Conservation (phyloP, 2,797 vertebrate genomes). For the Orestias chungarensis region DNA sequence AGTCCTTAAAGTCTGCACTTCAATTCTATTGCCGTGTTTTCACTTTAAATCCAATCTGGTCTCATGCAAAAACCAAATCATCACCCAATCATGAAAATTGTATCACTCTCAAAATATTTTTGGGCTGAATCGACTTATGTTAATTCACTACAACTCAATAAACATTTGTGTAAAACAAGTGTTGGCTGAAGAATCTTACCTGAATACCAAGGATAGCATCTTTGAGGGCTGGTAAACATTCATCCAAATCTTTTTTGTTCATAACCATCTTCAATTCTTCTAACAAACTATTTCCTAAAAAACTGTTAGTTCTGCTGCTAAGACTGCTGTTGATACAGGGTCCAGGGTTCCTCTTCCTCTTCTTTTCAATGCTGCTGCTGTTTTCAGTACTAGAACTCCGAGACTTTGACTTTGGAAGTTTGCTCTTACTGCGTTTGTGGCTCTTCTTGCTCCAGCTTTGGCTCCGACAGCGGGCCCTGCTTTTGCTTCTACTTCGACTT, state of each 20-base stretch:
- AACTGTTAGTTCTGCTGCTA: slow-evolving; percentile 4
- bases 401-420: slow-evolving; percentile 55
- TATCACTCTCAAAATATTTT: no score
- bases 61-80: no score
- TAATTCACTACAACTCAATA: no score
- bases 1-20: no score
- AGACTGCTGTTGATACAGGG: slow-evolving; percentile 18
- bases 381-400: slow-evolving; percentile 59
- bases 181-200: slow-evolving; percentile 50
- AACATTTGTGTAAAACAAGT: not conserved
- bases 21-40: not conserved
- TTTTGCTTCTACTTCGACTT: slow-evolving; percentile 18
- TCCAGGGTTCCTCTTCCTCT: slow-evolving; percentile 48
- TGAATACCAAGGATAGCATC: slow-evolving; percentile 88
- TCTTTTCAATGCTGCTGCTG: slow-evolving; percentile 23
- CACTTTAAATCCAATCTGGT: not conserved
- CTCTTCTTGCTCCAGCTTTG: slow-evolving; percentile 38
- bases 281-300: slow-evolving; percentile 64
- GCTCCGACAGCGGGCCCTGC: slow-evolving; percentile 14
- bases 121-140: no score
- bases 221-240: slow-evolving; percentile 85
- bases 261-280: slow-evolving; percentile 79
- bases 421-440: slow-evolving; percentile 52
- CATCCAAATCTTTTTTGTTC: slow-evolving; percentile 83
- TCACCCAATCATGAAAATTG: no score